Base-by-base conservation (phyloP, 2,888 invertebrate genomes). In the Leptinotarsa tumamoca region DNA sequence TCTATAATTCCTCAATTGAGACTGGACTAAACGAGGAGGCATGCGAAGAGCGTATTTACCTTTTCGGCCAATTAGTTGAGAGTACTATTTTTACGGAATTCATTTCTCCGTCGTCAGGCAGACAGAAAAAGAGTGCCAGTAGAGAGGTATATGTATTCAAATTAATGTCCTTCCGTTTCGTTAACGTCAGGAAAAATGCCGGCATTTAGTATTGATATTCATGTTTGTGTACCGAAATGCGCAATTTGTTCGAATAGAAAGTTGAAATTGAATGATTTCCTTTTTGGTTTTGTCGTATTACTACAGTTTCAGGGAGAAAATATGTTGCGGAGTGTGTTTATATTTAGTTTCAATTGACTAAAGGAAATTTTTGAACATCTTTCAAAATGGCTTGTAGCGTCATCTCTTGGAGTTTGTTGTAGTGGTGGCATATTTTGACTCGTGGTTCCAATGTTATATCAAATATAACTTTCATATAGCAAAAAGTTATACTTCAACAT, bases 61-160 rank as follows among this genome's bases (percentile, higher is more conserved):
- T 79, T 75, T 76, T 56, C 68, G 73, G 73, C 81, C 75, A 80
- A 81, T 81, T 80, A 79, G 75, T 61, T 43, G 3, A 67, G 71
- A 74, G 75, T 70, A 76, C 79, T 80, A 82, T 82, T 82, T 80
- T 80, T 80, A 80, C 79, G 58, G 75, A 77, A 72, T 73, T 54
- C 67, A 52, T 58, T 18, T 21, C 75, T 61, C 33, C 73, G 23
- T 18, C 43, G 43, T 10, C 43, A 43, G 43, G 13, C 10, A 43
- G 43, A 43, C 43, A 43, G 13, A 67, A 68, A 76, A 73, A 73
- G 68, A 72, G 68, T 76, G 70, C 63, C 21, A 68, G 23, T 27
- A 27, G 49, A 56, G 70, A 43, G 43, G 43, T 43, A 33, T 7
- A 33, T 72, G 54, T 67, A 72, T 76, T 69, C 67, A 4, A 63